Base-by-base conservation (phyloP, 2,888 invertebrate genomes). In the Pammene fasciana region DNA sequence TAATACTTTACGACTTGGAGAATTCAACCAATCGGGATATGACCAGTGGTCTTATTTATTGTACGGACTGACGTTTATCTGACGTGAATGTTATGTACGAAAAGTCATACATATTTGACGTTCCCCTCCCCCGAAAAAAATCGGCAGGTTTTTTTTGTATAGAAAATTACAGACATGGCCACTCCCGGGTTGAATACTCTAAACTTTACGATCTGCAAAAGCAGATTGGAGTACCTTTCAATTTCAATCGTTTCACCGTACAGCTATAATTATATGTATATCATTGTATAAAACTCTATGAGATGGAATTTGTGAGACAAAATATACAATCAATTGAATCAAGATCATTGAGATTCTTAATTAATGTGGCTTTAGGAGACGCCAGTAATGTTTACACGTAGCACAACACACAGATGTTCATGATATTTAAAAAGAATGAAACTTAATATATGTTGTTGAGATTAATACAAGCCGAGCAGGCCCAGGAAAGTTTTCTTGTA, bases 401-500 rank as follows among this genome's bases (percentile, higher is more conserved):
- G 50, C 36, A 66, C 41, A 34, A 67, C 59, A 60, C 50, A 45
- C 45, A 67, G 48, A 66, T 46, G 13, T 10, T 16, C 13, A 5
- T n/a, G 2, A 38, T 54, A 34, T 14, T 54, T 54, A n/a, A 45
- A 16, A 45, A 54, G 18, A 56, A 48, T 16, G 48, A 50, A 54
- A 18, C 54, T 54, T 67, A 52, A 59, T 41, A 36, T 52, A 46
- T 16, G 5, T 62, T 46, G 6, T 46, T 11, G 34, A 57, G 50
- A 41, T 86, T 85, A 92, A 77, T 93, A 92, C 9, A 92, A 85
- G 8, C 94, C 95, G 70, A 96, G 93, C 0, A 97, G 88, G 50
- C 96, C 96, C 60, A 97, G 91, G 48, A 98, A 90, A 75, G 96
- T 95, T 82, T 96, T 97, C 86, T 97, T 97, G 93, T 97, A 97